phyloP scores from a whole-genome alignment of 1,140 invertebrate genomes.

The Drosophila willistoni region DNA sequence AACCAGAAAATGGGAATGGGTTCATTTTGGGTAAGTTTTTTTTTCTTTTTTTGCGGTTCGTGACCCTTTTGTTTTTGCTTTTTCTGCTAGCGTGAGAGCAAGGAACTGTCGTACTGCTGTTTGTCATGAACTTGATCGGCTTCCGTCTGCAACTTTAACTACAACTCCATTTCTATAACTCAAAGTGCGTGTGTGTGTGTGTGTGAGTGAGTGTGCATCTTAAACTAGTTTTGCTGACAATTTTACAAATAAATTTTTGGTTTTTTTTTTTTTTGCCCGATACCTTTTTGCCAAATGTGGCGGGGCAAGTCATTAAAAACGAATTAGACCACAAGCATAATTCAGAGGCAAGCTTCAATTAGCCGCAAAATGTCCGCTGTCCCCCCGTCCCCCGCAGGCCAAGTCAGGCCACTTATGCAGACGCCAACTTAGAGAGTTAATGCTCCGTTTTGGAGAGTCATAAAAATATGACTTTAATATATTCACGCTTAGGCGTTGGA shows the following conservation, averaged over 20 bases:
- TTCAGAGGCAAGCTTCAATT: slow-evolving; percentile 57
- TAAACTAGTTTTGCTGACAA: slow-evolving; percentile 57
- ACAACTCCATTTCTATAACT: background rate
- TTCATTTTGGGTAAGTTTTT: slow-evolving; percentile 3
- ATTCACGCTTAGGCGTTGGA: slow-evolving; percentile 78
- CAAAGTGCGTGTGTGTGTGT: slow-evolving; percentile 40
- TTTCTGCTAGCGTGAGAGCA: slow-evolving; percentile 63
- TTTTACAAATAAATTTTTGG: slow-evolving; percentile 46
- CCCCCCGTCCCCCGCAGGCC: slow-evolving; percentile 2
- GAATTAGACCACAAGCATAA: slow-evolving; percentile 74
- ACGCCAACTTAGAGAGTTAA: slow-evolving; percentile 50
- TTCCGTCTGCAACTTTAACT: background rate
- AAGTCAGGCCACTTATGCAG: slow-evolving; percentile 53
- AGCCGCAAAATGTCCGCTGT: slow-evolving; percentile 21
- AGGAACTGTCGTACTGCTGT: slow-evolving; percentile 62
- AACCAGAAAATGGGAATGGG: slow-evolving; percentile 25
- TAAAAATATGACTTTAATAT: slow-evolving; percentile 82
- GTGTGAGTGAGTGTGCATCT: slow-evolving; percentile 27
- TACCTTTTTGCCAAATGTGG: slow-evolving; percentile 49
- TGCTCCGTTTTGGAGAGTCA: slow-evolving; percentile 71
- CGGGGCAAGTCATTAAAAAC: slow-evolving; percentile 70
- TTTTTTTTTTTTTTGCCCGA: slow-evolving; percentile 23
- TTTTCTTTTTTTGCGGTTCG: slow-evolving; percentile 33
- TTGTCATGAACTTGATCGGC: slow-evolving; percentile 67
- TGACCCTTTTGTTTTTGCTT: slow-evolving; percentile 63